Evolutionary conservation across 2,113 vertebrate species (phyloP).

Genomic region (Ictalurus furcatus): DNA sequence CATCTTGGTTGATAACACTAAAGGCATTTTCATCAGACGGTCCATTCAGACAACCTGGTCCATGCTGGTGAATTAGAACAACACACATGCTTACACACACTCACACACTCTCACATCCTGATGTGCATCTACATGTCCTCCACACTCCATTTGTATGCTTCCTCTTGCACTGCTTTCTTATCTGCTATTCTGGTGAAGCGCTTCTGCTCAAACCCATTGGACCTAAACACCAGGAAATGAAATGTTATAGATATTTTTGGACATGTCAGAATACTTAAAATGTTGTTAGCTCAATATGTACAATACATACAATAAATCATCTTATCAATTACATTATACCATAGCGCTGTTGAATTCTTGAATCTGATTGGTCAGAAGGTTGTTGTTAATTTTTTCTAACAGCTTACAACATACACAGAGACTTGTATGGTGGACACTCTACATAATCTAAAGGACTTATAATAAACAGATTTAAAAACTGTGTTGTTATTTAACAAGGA

Average conservation of each 20-base stretch:
- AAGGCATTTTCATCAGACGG: neutral
- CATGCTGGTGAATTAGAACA: neutral
- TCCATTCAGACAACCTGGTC: neutral
- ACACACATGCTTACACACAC: neutral
- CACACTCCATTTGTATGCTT: constrained; percentile 96
- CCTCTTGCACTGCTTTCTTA: constrained; percentile 87
- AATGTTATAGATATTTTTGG: neutral
- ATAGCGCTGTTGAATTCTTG: neutral
- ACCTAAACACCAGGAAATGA: constrained; percentile 70
- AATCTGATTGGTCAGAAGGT: neutral
- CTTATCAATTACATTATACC: neutral
- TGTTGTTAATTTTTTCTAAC: neutral
- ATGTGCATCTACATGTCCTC: constrained; percentile 86
- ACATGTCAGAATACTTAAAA: neutral
- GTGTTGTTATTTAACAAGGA: too few species aligned
- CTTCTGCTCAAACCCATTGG: constrained; percentile 94
- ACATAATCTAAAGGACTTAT: too few species aligned
- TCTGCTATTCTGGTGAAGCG: constrained; percentile 83
- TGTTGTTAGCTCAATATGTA: neutral
- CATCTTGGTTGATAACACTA: neutral
- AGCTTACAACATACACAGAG: too few species aligned
- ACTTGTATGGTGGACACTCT: too few species aligned
- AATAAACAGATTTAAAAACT: too few species aligned
- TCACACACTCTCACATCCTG: neutral
- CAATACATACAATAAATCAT: neutral